Evolutionary conservation across 2,797 vertebrate species (phyloP).

Genomic region (Tarsius wallacei): DNA sequence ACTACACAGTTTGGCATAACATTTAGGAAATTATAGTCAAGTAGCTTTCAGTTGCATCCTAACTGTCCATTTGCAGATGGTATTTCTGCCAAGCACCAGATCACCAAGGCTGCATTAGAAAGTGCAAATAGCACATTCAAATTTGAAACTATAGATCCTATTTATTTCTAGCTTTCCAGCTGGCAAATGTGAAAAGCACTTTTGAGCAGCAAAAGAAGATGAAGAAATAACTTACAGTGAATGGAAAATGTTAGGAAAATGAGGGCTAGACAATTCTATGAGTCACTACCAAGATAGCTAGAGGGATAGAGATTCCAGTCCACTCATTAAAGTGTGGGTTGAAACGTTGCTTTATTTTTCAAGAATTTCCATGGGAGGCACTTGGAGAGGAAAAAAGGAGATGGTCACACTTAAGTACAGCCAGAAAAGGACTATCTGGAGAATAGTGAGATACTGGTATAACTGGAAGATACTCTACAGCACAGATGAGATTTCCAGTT

Average conservation of each 20-base stretch:
- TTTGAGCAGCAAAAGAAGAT: slow-evolving; percentile 74
- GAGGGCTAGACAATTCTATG: slow-evolving; percentile 88
- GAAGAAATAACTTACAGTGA: slow-evolving; percentile 80
- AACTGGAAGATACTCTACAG: slow-evolving; percentile 14
- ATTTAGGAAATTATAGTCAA: slow-evolving; percentile 42
- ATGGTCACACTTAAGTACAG: slow-evolving; percentile 73
- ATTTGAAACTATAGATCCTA: slow-evolving; percentile 74
- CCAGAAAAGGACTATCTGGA: slow-evolving; percentile 77
- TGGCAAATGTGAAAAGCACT: slow-evolving; percentile 73
- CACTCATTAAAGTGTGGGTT: slow-evolving; percentile 87
- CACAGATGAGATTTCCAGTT: slow-evolving; percentile 23
- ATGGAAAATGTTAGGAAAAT: slow-evolving; percentile 88
- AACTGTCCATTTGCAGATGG: slow-evolving; percentile 63
- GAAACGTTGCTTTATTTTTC: slow-evolving; percentile 89
- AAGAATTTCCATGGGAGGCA: slow-evolving; percentile 89
- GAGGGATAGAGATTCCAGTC: slow-evolving; percentile 88
- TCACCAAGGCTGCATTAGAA: slow-evolving; percentile 30
- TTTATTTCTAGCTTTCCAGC: slow-evolving; percentile 74
- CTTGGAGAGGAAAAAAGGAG: slow-evolving; percentile 84
- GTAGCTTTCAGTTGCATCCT: background rate
- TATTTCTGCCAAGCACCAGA: slow-evolving; percentile 61
- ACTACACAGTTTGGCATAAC: background rate
- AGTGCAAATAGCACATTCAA: slow-evolving; percentile 57
- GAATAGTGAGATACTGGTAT: slow-evolving; percentile 70
- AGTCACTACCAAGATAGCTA: slow-evolving; percentile 90